Base-by-base conservation (phyloP, 2,113 vertebrate species). In the Campylomormyrus numenius region DNA sequence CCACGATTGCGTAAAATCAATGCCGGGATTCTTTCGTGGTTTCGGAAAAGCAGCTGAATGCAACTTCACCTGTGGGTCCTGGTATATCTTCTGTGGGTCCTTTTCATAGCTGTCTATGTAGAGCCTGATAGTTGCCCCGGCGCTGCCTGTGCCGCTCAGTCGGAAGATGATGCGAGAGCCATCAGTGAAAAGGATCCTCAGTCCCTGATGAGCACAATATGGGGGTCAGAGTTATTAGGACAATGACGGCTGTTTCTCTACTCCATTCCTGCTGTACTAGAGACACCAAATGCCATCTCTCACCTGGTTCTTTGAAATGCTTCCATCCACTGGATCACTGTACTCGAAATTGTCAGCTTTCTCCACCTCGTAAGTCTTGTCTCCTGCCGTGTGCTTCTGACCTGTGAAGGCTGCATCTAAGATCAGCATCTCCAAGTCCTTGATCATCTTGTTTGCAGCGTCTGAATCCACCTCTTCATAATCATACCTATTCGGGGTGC, bases 51-150 rank as follows among this genome's bases (percentile, higher is more conserved):
- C 5, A 3, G 83, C 83, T 48, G 39, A 48, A 48, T 85, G 39
- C 15, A 42, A 49, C 49, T 91, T 94, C 93, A 99, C 98, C 97
- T 99, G 98, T 0, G 98, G 97, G 89, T 99, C 98, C 90, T 97
- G 95, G 70, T 96, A 94, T 58, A 99, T 99, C 93, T 98, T 99
- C 93, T 96, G 91, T 0, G 93, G 74, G 24, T 99, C 98, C 49
- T 99, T 99, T 96, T 99, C 98, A 0, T 99, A 99, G 96, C 98
- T 99, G 96, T 99, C 98, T 1, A 99, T 97, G 95, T 99, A 99
- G 31, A 99, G 96, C 42, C 98, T 95, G 91, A 99, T 91, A 2
- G 98, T 99, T 56, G 98, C 98, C 24, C 98, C 98, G 0, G 98
- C 97, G 0, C 98, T 99, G 93, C 98, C 98, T 0, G 98, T 99